phyloP scores from a whole-genome alignment of 1,140 invertebrate species.

The Drosophila eugracilis region DNA sequence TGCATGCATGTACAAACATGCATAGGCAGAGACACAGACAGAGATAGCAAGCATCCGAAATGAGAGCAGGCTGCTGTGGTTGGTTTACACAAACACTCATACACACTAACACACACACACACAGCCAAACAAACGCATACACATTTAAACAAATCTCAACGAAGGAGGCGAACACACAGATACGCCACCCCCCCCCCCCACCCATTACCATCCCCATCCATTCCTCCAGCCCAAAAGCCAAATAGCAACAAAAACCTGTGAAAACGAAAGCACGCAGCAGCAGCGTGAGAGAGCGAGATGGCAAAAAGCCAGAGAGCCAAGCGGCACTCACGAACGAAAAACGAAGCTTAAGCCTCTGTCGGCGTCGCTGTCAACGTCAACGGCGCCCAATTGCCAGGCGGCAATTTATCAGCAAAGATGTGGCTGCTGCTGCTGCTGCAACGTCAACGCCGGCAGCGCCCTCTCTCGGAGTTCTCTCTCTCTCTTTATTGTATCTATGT shows the following conservation, averaged over 20 bases:
- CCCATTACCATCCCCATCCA: too few relatives aligned
- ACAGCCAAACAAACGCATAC: conserved; percentile 13
- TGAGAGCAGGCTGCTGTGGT: conserved; percentile 74
- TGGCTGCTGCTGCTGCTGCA: conserved; percentile 38
- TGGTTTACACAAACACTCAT: conserved; percentile 54
- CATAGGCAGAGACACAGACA: conserved; percentile 49
- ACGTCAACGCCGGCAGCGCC: conserved; percentile 39
- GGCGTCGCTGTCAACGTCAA: conserved; percentile 9
- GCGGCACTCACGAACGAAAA: conserved; percentile 21
- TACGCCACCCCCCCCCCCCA: not conserved
- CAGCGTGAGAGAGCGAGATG: conserved; percentile 14
- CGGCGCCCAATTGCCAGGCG: conserved; percentile 68
- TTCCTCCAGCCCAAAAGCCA: conserved; percentile 8
- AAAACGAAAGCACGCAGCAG: conserved; percentile 52
- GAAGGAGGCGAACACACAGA: conserved; percentile 27
- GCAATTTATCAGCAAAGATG: conserved; percentile 66
- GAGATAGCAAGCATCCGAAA: conserved; percentile 73
- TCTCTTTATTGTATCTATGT: conserved; percentile 75
- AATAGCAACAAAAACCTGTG: conserved; percentile 32
- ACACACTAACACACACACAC: conserved; percentile 38
- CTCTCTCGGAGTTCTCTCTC: conserved; percentile 28
- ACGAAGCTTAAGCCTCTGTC: conserved; percentile 33
- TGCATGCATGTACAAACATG: too few relatives aligned
- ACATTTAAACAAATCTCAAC: conserved; percentile 43
- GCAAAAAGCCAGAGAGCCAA: not conserved